Base-by-base conservation (phyloP, 1,140 invertebrate species). In the Vanessa atalanta region DNA sequence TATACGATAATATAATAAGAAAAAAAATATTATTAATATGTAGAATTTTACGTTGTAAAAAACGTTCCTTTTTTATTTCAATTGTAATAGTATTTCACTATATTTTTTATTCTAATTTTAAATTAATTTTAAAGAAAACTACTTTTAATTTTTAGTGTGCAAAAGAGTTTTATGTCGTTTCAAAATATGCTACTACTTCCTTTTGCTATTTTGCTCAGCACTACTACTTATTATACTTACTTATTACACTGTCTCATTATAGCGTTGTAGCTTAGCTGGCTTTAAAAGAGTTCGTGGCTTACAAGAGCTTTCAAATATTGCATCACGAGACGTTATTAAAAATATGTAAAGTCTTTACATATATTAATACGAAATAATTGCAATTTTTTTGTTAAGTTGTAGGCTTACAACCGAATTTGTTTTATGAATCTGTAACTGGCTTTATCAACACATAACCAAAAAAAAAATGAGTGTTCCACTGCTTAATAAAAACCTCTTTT, bases 261-360 rank as follows among this genome's bases (percentile, higher is more conserved):
- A 71, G 70, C 61, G 70, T 65, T 26, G 50, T 60, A 65, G 70
- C 70, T 71, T 71, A 71, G 70, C 48, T 71, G 60, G 48, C 70
- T 71, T 71, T 71, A 61, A n/a, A 26, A 65, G 60, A 43, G 37
- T 71, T 50, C 31, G 70, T 71, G 50, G 60, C 70, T 65, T 65
- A 65, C 48, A 37, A 65, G 50, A 55, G 48, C 53, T 47, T 70
- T 63, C 57, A 57, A 31, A 61, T 37, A 61, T 37, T 37, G 13
- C 14, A 61, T 4, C 23, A n/a, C 20, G 14, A 31, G 57, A 70
- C 23, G 23, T 68, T 68, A 68, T 71, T 63, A 51, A 53, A 65
- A 53, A 31, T 43, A 43, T 71, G 63, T 65, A 9, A 65, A 65
- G 20, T 65, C 63, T 48, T 47, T 60, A 60, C 57, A 37, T 31